Evolutionary conservation across 1,140 invertebrate species (phyloP).

Genomic region (Drosophila pruinosa): DNA sequence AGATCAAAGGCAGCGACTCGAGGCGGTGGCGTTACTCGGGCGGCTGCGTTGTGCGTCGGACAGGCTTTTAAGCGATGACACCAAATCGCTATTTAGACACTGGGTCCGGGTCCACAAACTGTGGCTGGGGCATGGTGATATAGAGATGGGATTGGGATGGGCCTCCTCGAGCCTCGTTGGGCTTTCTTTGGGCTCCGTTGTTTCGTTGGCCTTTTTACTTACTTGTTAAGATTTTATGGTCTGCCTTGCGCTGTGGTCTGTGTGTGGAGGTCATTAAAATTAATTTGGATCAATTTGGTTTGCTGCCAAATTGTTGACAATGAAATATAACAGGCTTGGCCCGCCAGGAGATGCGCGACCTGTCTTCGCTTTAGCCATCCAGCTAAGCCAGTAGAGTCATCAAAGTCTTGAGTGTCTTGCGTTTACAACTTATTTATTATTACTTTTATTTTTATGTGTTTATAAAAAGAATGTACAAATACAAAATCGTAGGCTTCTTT

Average conservation of each 20-base stretch:
- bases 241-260: conserved; percentile 50
- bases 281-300: conserved; percentile 83
- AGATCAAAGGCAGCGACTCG: conserved; percentile 72
- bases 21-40: conserved; percentile 75
- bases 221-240: conserved; percentile 69
- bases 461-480: conserved; percentile 57
- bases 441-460: conserved; percentile 30
- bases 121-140: background rate
- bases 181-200: conserved; percentile 9
- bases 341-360: conserved; percentile 19
- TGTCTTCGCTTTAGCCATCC: background rate
- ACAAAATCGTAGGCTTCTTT: conserved; percentile 71
- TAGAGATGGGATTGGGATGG: background rate
- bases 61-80: conserved; percentile 83
- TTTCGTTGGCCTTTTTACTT: conserved; percentile 38
- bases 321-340: conserved; percentile 75
- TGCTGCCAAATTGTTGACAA: conserved; percentile 82
- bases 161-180: background rate
- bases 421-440: conserved; percentile 78
- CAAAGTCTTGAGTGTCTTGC: conserved; percentile 50
- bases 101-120: conserved; percentile 29
- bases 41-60: conserved; percentile 67
- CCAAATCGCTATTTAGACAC: conserved; percentile 83
- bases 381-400: conserved; percentile 54
- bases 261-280: conserved; percentile 79